Evolutionary conservation across 2,888 invertebrate species (phyloP).

Genomic region (Xestoiulus laeticollis): DNA sequence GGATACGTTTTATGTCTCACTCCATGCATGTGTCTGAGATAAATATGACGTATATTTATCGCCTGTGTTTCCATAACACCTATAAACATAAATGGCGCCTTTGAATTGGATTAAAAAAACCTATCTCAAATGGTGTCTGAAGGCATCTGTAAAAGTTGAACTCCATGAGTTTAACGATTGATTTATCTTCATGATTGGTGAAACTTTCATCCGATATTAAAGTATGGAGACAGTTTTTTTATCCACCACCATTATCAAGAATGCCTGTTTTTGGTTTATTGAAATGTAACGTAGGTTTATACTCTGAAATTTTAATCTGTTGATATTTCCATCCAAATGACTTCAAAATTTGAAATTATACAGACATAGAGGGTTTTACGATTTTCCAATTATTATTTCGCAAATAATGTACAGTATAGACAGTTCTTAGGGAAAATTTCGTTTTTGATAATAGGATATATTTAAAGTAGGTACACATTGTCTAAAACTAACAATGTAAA

Average conservation of each 20-base stretch:
- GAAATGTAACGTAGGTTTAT: no score
- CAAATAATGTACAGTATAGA: no score
- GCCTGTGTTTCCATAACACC: not conserved
- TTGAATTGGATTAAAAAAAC: not conserved
- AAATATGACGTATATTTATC: conserved; percentile 4
- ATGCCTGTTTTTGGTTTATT: no score
- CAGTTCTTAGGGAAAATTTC: no score
- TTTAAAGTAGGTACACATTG: no score
- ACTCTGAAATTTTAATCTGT: no score
- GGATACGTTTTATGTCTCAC: conserved; percentile 19
- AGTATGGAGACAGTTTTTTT: not conserved
- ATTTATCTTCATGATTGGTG: not conserved
- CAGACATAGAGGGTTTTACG: no score
- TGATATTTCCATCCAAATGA: no score
- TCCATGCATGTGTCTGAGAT: not conserved
- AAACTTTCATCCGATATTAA: not conserved
- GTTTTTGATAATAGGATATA: no score
- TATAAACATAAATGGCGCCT: not conserved
- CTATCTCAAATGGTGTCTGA: not conserved
- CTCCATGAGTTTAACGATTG: not conserved
- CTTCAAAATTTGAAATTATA: no score
- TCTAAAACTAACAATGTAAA: no score
- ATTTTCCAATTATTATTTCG: no score
- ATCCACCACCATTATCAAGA: not conserved
- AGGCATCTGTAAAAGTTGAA: not conserved